These are phyloP conservation scores for Epinotia nisella DNA, from an alignment of 2,888 invertebrate species.

Conservation along the genomic window DNA sequence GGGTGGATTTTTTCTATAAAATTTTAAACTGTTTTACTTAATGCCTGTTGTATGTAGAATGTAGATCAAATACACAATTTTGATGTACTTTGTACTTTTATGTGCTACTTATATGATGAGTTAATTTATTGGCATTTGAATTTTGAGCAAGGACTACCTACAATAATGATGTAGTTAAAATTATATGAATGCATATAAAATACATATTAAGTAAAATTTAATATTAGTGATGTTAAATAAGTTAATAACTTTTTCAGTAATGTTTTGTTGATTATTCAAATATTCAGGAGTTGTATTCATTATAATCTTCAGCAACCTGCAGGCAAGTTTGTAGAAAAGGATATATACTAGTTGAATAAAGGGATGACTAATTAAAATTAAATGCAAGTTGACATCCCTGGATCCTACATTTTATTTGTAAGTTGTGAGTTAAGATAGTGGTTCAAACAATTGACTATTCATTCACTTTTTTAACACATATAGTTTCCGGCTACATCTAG, in stretches of 20 bases:
- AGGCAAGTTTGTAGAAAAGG: not conserved
- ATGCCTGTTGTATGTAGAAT: not conserved
- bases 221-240: not conserved
- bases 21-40: not conserved
- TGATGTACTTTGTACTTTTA: not conserved
- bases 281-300: not conserved
- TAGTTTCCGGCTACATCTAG: not conserved
- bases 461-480: not conserved
- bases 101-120: not conserved
- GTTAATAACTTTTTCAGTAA: not conserved
- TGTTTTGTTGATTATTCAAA: not conserved
- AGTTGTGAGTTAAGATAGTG: not conserved
- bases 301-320: not conserved
- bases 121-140: too few relatives aligned
- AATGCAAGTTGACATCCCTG: not conserved
- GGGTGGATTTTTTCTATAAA: not conserved
- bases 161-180: too few relatives aligned
- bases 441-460: not conserved
- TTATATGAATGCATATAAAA: not conserved
- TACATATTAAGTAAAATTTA: not conserved
- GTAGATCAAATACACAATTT: not conserved
- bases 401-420: not conserved
- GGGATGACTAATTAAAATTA: not conserved
- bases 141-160: too few relatives aligned
- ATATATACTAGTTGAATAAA: not conserved